Percentiles rank a stretch among this genome's conserved stretches.
Conservation (phyloP, 2,797 vertebrate species). For the Phataginus tricuspis region DNA sequence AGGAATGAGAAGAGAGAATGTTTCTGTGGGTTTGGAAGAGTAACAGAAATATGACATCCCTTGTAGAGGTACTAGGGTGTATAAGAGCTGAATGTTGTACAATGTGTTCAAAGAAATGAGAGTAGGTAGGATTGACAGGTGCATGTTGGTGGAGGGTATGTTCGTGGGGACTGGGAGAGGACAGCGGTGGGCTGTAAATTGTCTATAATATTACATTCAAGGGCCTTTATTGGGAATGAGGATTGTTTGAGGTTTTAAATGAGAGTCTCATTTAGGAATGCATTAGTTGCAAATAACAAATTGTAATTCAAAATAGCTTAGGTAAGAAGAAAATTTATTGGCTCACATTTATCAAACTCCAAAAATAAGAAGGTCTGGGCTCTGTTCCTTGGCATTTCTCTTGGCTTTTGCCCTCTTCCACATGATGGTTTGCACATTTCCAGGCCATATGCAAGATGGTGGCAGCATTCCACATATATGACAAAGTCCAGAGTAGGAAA, state of each 20-base stretch:
- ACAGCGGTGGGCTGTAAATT: neutral
- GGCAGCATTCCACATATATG: neutral
- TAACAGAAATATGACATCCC: neutral
- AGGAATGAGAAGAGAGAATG: neutral
- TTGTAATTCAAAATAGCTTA: neutral
- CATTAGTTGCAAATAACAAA: neutral
- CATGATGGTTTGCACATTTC: neutral
- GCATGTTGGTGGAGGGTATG: neutral
- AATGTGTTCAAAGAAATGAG: neutral
- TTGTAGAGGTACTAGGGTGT: neutral
- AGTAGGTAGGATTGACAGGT: fast-evolving
- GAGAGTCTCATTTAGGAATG: neutral
- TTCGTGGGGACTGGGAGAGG: fast-evolving
- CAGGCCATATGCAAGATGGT: neutral
- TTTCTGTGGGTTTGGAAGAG: neutral
- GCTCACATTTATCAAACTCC: neutral
- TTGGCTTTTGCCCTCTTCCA: neutral
- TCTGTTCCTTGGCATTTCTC: neutral
- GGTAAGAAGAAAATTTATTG: neutral
- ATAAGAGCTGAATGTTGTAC: neutral
- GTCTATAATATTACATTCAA: neutral
- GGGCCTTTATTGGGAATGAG: neutral
- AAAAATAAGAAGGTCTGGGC: neutral
- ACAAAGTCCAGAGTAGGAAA: neutral
- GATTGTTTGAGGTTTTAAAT: neutral